phyloP scores from a whole-genome alignment of 2,113 vertebrate genomes.

The Ivindomyrus marchei region DNA sequence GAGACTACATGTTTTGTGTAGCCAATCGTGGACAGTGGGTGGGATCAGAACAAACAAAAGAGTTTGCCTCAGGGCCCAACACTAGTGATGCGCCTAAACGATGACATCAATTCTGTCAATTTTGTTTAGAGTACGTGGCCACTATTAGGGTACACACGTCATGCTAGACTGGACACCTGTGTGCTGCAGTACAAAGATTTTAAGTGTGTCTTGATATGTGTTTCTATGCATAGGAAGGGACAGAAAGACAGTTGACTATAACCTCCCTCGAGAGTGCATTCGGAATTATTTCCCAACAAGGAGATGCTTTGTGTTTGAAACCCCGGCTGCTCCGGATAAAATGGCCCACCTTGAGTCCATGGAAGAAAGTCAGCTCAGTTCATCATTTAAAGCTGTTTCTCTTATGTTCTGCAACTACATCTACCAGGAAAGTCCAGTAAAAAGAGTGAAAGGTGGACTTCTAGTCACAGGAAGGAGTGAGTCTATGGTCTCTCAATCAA shows the following conservation, averaged over 20 bases:
- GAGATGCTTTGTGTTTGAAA: constrained; percentile 44
- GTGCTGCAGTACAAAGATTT: background rate
- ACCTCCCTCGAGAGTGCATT: constrained; percentile 45
- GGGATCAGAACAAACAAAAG: background rate
- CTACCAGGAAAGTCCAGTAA: constrained; percentile 28
- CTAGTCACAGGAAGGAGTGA: constrained; percentile 43
- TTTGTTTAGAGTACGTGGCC: background rate
- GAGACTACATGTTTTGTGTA: background rate
- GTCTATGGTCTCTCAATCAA: constrained; percentile 2
- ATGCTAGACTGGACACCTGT: background rate
- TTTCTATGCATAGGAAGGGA: constrained; percentile 23
- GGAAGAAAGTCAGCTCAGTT: constrained; percentile 26
- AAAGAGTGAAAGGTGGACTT: constrained; percentile 43
- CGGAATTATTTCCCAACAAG: constrained; percentile 45
- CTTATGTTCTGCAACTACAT: constrained; percentile 41
- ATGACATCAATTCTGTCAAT: too few relatives aligned
- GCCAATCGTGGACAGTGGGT: background rate
- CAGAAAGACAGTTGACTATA: constrained; percentile 18
- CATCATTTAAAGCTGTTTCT: constrained; percentile 30
- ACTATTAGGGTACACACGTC: background rate
- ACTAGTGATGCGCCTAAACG: background rate
- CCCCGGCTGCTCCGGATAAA: constrained; percentile 35
- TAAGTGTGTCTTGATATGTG: background rate
- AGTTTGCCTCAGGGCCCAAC: background rate
- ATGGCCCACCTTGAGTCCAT: constrained; percentile 40